Percentiles rank a stretch among this genome's conserved stretches.
phyloP scores from a whole-genome alignment of 2,888 invertebrate genomes.

The Chelonus formosanus region DNA sequence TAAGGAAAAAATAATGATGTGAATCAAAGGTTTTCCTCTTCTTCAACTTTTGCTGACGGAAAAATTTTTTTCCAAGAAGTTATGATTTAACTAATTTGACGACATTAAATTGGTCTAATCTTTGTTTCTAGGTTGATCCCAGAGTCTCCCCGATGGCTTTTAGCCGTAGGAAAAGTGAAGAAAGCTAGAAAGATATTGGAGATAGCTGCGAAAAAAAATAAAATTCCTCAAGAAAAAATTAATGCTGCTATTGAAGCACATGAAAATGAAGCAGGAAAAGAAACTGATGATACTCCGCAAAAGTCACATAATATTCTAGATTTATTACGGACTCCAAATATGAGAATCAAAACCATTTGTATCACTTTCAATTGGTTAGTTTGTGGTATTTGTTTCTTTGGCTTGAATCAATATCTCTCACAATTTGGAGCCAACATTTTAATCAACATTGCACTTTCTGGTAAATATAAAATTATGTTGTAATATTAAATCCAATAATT shows the following conservation, averaged over 20 bases:
- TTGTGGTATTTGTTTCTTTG: conserved; percentile 70
- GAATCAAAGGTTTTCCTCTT: no score
- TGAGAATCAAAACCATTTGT: conserved; percentile 61
- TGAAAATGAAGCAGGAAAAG: conserved; percentile 47
- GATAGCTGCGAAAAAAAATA: conserved; percentile 63
- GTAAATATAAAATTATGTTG: conserved; percentile 47
- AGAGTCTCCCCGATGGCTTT: conserved; percentile 67
- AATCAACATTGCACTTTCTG: conserved; percentile 69
- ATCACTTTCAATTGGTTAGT: conserved; percentile 67
- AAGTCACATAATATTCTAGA: conserved; percentile 62
- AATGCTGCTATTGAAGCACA: conserved; percentile 53
- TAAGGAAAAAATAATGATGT: no score
- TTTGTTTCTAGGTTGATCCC: conserved; percentile 63
- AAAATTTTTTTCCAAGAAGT: no score
- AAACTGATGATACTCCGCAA: conserved; percentile 57
- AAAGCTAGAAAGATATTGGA: conserved; percentile 62
- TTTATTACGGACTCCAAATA: conserved; percentile 61
- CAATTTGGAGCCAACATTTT: conserved; percentile 67
- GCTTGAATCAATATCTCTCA: conserved; percentile 68
- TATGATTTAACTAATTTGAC: no score
- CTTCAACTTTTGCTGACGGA: no score
- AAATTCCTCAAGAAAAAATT: conserved; percentile 56
- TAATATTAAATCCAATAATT: not conserved
- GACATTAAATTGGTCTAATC: no score
- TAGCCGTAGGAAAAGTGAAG: conserved; percentile 61